A percentile compares a stretch with the other conserved stretches of the same genome.
These are phyloP conservation scores for Lithophane socia DNA, from an alignment of 2,888 invertebrate species.

Conservation along the genomic window DNA sequence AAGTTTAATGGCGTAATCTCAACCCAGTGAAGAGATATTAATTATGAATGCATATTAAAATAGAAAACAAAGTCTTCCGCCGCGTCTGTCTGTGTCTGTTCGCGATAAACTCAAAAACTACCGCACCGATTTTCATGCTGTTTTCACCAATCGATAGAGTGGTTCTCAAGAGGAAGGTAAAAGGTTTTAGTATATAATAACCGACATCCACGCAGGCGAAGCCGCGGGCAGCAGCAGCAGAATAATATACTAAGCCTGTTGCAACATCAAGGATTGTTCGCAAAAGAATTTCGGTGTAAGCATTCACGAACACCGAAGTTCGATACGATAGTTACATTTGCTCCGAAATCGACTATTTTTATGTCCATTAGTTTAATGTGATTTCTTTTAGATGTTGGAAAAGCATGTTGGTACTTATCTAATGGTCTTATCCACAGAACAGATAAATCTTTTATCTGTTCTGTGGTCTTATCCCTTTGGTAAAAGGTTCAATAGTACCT, in stretches of 20 bases:
- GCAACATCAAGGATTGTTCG: slow-evolving; percentile 55
- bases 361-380: slow-evolving; percentile 82
- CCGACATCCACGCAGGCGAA: no score
- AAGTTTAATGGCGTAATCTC: not conserved
- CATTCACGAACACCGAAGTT: slow-evolving; percentile 56
- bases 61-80: no score
- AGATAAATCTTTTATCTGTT: no score
- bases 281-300: slow-evolving; percentile 71
- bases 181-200: no score
- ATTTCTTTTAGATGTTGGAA: slow-evolving; percentile 75
- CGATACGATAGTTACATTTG: slow-evolving; percentile 77
- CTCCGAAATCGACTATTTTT: slow-evolving; percentile 79
- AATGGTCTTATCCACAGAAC: slow-evolving; percentile 66
- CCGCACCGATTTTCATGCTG: no score
- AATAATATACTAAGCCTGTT: not conserved
- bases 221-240: no score
- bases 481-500: slow-evolving; percentile 58
- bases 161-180: no score
- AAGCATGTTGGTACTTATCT: slow-evolving; percentile 68
- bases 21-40: not conserved
- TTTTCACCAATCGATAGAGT: no score
- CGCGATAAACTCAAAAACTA: no score
- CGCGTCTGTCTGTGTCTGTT: no score
- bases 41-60: not conserved
- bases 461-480: no score